These are phyloP conservation scores for Agrochola macilenta DNA, from an alignment of 2,888 invertebrate species.

Conservation along the genomic window DNA sequence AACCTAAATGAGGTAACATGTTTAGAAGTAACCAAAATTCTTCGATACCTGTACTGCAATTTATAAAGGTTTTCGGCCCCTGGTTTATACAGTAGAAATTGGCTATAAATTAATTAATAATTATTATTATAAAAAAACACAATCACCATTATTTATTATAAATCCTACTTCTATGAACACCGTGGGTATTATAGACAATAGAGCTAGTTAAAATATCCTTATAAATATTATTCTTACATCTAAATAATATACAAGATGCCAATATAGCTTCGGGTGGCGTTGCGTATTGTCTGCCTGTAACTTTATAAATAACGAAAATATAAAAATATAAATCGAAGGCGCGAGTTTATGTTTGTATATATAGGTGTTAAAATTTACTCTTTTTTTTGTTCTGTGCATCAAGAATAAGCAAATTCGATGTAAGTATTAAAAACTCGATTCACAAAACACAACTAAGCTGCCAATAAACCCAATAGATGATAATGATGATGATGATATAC, in stretches of 20 bases:
- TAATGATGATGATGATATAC: no score
- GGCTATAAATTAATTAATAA: neutral
- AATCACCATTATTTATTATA: constrained; percentile 36
- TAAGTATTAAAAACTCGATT: neutral
- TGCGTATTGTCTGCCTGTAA: no score
- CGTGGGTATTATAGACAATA: constrained; percentile 41
- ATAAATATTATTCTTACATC: neutral
- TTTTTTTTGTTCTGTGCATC: neutral
- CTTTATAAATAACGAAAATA: no score
- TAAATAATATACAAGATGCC: neutral
- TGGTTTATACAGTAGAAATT: neutral
- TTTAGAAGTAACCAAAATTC: no score
- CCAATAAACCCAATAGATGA: neutral
- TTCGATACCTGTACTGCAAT: no score
- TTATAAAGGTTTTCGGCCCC: no score
- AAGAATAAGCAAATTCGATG: neutral
- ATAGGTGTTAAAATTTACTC: neutral
- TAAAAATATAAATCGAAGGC: no score
- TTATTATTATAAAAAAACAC: constrained; percentile 4
- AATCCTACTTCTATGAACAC: constrained; percentile 48
- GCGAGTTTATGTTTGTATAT: no score
- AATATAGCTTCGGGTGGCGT: neutral
- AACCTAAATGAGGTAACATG: no score
- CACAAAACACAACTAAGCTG: neutral
- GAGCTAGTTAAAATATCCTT: constrained; percentile 1